Evolutionary conservation across 1,140 invertebrate genomes (phyloP), one percentile per base, ranked within the genome.

Genomic region (Drosophila seguyi): DNA sequence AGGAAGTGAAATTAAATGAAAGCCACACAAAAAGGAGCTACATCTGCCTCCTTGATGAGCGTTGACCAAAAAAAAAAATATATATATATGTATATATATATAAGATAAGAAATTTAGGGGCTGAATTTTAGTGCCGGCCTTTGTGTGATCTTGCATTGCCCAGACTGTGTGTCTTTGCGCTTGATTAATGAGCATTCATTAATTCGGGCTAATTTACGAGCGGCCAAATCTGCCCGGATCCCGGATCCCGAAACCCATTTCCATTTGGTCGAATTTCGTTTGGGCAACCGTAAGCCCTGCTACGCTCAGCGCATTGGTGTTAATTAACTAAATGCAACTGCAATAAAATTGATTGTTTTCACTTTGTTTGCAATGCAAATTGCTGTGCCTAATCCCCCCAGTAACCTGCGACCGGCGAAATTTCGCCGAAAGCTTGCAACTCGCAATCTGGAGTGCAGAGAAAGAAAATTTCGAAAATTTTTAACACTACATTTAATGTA

Each of bases 271-370:
- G 58, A 77, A 73, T 76, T 87, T 72, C 68, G 60, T 75, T 71
- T 52, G 36, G 61, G 39, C 41, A 69, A 62, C 42, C 50, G 48
- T 48, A 75, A 75, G 34, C 47, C 45, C 38, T 29, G 57, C 34
- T 56, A 47, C 53, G 56, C 71, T 50, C 53, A 34, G 76, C 76
- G 68, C 81, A 84, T 79, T 90, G 85, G 85, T 90, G 85, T 90
- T 90, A 90, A 90, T 90, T 90, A 90, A 90, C 85, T 90, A 90
- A 90, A 90, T 90, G 85, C 85, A 90, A 85, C 81, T 79, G 86
- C 85, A 90, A 90, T 90, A 90, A 90, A 90, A 90, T 90, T 90
- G 85, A 90, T 90, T 90, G 85, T 90, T 90, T 90, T 90, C 85
- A 90, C 86, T 90, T 90, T 90, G 85, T 90, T 90, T 90, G 86